Base-by-base conservation (phyloP, 2,888 invertebrate species). In the Hipparchia sbordonii region DNA sequence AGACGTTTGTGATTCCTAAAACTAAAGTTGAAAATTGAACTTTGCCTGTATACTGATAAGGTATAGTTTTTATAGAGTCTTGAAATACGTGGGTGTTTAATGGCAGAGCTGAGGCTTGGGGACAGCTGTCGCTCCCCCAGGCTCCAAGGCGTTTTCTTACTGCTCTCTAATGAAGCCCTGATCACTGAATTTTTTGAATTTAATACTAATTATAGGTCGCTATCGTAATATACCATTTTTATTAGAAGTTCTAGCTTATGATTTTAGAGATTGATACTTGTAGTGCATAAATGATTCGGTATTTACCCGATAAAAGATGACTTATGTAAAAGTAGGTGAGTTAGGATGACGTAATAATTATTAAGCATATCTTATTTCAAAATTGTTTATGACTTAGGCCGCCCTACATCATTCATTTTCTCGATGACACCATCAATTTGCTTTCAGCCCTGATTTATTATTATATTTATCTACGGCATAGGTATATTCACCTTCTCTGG, bases 101-200 rank as follows among this genome's bases (percentile, higher is more conserved):
- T 90, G 85, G 87, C 82, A 76, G 82, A 82, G 82, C 81, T 84
- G 88, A 90, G 89, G 91, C 88, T 86, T 93, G 92, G 87, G 81
- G 90, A 90, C 93, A 93, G 92, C 93, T 93, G 93, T 90, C 88
- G 88, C 74, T 88, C 91, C 90, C 91, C 82, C 81, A 86, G 88
- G 90, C 85, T 84, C 87, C 87, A 84, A 85, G 88, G 86, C 89
- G 86, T 90, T 91, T 92, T 92, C 92, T 92, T 92, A 92, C 91
- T 87, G 84, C 84, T 83, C 84, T 85, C 87, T 91, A 90, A 91
- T 91, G 89, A 84, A 84, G 84, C 85, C 87, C 82, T 85, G 83
- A 79, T 78, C 77, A 54, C 45, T 62, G 70, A 60, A 46, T 52
- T 69, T 60, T 62, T 51, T 45, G n/a, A 62, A 67, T 57, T 57